Conservation (phyloP, 2,113 vertebrate species). For the Corythornis vintsioides region DNA sequence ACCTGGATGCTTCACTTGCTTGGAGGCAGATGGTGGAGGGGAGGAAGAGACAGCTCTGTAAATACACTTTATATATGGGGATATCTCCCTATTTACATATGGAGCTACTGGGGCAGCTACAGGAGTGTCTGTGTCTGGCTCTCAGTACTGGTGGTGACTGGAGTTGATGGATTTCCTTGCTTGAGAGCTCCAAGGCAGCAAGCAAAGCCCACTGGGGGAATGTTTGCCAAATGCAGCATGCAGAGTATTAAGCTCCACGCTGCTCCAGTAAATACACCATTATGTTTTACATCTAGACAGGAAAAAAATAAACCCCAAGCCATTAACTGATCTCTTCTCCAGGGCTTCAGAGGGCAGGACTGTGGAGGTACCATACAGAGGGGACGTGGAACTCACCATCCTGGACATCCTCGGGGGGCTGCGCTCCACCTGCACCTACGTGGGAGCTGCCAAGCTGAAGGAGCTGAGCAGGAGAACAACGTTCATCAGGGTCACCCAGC, state of each 20-base stretch:
- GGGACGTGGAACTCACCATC: constrained; percentile 90
- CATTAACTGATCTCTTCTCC: constrained; percentile 12
- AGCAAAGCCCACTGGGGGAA: neutral
- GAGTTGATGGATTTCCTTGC: neutral
- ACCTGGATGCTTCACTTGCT: neutral
- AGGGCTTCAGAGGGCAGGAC: constrained; percentile 95
- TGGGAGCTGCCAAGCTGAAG: constrained; percentile 96
- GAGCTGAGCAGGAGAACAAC: constrained; percentile 95
- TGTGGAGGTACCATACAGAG: constrained; percentile 92
- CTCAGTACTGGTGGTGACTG: neutral
- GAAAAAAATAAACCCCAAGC: neutral
- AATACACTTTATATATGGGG: neutral
- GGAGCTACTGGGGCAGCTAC: neutral
- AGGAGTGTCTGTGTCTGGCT: neutral
- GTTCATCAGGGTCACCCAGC: constrained; percentile 96
- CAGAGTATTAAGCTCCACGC: neutral
- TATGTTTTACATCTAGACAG: neutral
- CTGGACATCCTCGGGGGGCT: constrained; percentile 92
- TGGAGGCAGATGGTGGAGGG: neutral
- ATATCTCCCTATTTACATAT: too few relatives aligned
- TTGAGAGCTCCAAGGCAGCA: neutral
- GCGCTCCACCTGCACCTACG: constrained; percentile 96
- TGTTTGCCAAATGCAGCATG: neutral
- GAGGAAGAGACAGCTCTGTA: neutral
- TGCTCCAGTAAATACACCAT: neutral